These are phyloP conservation scores for Saguinus oedipus DNA, from an alignment of 2,797 vertebrate genomes.

Conservation along the genomic window DNA sequence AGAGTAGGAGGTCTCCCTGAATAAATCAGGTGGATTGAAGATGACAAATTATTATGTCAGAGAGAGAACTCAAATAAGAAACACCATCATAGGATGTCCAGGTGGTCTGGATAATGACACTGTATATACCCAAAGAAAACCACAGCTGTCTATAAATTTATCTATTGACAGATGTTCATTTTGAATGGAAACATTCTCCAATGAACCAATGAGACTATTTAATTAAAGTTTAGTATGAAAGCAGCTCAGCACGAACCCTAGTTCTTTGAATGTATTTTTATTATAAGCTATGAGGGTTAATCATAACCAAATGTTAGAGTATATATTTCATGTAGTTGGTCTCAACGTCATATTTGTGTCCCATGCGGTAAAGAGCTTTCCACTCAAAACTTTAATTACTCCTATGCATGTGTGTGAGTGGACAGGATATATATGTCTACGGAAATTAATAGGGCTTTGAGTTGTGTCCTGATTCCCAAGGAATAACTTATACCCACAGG, in stretches of 20 bases:
- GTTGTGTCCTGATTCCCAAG: constrained; percentile 17
- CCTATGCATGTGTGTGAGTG: background rate
- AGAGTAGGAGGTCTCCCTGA: constrained; percentile 70
- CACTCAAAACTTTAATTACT: constrained; percentile 48
- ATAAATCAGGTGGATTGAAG: constrained; percentile 72
- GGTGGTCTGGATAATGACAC: constrained; percentile 80
- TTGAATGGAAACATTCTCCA: constrained; percentile 74
- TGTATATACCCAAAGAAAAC: constrained; percentile 66
- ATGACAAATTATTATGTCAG: constrained; percentile 78
- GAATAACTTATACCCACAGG: constrained; percentile 28
- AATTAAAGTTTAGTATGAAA: constrained; percentile 76
- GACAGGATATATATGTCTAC: constrained; percentile 12
- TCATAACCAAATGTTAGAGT: constrained; percentile 57
- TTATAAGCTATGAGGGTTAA: constrained; percentile 54
- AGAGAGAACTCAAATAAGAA: constrained; percentile 77
- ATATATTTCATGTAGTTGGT: constrained; percentile 38
- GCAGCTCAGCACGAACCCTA: constrained; percentile 26
- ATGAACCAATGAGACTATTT: constrained; percentile 60
- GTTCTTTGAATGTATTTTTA: constrained; percentile 66
- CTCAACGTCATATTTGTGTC: constrained; percentile 46
- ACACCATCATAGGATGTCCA: constrained; percentile 69
- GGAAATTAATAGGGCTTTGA: constrained; percentile 1
- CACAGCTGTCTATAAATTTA: constrained; percentile 79
- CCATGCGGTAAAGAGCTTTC: constrained; percentile 68
- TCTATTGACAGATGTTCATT: constrained; percentile 76